A percentile compares a stretch with the other conserved stretches of the same genome.
phyloP scores from a whole-genome alignment of 2,113 vertebrate species.

The Polypterus senegalus region DNA sequence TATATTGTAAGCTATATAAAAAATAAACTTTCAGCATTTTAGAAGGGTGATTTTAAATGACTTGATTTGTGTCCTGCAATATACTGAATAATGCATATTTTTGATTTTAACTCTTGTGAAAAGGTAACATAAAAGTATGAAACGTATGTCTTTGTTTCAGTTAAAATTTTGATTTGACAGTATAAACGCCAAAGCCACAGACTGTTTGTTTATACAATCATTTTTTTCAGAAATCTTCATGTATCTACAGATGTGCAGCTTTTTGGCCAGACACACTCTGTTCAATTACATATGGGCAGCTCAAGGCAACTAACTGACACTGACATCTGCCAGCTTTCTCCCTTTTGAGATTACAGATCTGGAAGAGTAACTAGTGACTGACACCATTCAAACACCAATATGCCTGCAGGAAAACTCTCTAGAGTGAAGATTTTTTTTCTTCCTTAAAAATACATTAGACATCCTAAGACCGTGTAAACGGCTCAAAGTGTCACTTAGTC shows the following conservation, averaged over 20 bases:
- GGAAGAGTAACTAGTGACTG: not conserved
- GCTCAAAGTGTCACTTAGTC: too few relatives aligned
- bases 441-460: not conserved
- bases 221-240: too few relatives aligned
- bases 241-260: slow-evolving; percentile 4
- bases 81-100: too few relatives aligned
- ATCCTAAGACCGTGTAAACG: not conserved
- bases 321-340: slow-evolving; percentile 8
- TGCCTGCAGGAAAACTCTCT: too few relatives aligned
- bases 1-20: too few relatives aligned
- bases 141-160: too few relatives aligned
- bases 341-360: not conserved
- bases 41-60: too few relatives aligned
- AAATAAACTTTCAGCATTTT: too few relatives aligned
- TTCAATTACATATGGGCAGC: slow-evolving; percentile 3
- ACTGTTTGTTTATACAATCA: not conserved
- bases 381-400: not conserved
- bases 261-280: not conserved
- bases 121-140: too few relatives aligned
- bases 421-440: not conserved
- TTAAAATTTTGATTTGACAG: too few relatives aligned
- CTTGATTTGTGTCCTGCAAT: too few relatives aligned
- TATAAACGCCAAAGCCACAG: not conserved
- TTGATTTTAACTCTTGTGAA: too few relatives aligned
- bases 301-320: slow-evolving; percentile 5